Conservation (phyloP, 64 coral and sea anemone species). For the Platygyra sinensis region DNA sequence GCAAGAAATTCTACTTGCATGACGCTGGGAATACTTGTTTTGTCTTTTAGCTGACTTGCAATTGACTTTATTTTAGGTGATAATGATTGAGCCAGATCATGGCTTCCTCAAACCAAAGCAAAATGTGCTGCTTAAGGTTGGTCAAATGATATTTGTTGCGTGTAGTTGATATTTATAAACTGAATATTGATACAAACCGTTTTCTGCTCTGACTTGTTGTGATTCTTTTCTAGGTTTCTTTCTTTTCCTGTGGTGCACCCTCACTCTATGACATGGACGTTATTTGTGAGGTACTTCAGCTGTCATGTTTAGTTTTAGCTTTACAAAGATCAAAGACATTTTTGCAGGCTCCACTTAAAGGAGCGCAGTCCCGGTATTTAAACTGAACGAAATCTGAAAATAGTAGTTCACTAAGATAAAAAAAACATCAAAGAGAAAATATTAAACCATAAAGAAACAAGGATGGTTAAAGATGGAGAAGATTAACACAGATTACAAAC, state of each 20-base stretch:
- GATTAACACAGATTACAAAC: no score
- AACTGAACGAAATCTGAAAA: no score
- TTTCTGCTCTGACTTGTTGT: neutral
- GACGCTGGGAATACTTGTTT: no score
- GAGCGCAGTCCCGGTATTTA: no score
- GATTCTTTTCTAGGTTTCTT: slow-evolving; percentile 59
- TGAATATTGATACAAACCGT: no score
- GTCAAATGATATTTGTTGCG: neutral
- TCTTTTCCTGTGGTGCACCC: slow-evolving; percentile 86
- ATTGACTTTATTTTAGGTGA: slow-evolving; percentile 39
- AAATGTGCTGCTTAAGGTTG: slow-evolving; percentile 79
- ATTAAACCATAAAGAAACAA: no score
- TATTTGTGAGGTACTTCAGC: slow-evolving; percentile 71
- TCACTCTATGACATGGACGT: slow-evolving; percentile 81
- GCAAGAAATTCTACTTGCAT: no score
- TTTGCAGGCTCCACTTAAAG: no score
- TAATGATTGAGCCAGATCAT: slow-evolving; percentile 87
- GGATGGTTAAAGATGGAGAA: no score
- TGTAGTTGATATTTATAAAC: neutral
- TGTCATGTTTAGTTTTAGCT: neutral
- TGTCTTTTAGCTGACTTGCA: neutral
- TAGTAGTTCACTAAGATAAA: no score
- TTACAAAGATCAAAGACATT: no score
- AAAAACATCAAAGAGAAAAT: no score
- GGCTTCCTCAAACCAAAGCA: slow-evolving; percentile 77